Evolutionary conservation across 1,140 invertebrate species (phyloP).

Genomic region (Orchestia grillus): DNA sequence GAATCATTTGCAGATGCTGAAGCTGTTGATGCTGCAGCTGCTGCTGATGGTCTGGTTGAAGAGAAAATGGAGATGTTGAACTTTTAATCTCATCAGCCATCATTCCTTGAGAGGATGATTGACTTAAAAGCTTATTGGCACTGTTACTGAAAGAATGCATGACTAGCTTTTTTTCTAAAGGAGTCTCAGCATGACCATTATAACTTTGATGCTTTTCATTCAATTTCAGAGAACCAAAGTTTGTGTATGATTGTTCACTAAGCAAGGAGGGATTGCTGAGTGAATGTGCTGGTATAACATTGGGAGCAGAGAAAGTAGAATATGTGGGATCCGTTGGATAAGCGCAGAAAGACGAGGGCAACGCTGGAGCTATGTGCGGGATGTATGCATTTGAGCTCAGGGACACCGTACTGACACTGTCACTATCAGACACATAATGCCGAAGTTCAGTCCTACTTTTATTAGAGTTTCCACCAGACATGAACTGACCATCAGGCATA

Average conservation of each 20-base stretch:
- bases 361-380: not conserved
- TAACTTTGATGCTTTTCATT: not conserved
- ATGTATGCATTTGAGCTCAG: not conserved
- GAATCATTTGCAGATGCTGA: constrained; percentile 24
- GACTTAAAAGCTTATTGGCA: constrained; percentile 27
- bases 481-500: constrained; percentile 37
- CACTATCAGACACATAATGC: not conserved
- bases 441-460: constrained; percentile 16
- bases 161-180: constrained; percentile 1
- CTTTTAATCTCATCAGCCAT: constrained; percentile 11
- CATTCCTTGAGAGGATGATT: not conserved
- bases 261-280: not conserved
- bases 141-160: constrained; percentile 25
- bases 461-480: not conserved
- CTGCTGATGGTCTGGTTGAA: constrained; percentile 27
- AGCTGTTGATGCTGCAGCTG: constrained; percentile 22
- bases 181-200: not conserved
- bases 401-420: not conserved
- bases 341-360: not conserved
- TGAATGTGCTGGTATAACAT: not conserved
- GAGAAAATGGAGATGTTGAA: not conserved
- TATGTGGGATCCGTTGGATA: not conserved
- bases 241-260: not conserved
- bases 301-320: not conserved
- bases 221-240: not conserved